Base-by-base conservation (phyloP, 1,140 invertebrate species). In the Rhagoletis pomonella region DNA sequence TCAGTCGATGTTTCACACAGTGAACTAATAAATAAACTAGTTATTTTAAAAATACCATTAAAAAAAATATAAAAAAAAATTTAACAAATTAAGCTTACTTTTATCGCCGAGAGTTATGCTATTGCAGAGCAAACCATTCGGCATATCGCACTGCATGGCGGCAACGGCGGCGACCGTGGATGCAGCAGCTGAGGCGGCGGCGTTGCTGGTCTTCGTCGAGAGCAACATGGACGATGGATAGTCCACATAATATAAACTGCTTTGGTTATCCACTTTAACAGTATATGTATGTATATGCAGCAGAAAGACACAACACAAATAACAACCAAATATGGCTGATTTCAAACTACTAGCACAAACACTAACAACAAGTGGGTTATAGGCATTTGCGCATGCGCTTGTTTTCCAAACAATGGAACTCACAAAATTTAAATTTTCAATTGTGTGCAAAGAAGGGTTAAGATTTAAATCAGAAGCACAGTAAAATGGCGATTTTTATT, bases 121-220 rank as follows among this genome's bases (percentile, higher is more conserved):
- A 59, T 87, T 87, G 69, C 87, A 86, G 47, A 89, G 29, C 29
- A 89, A 64, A 64, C 64, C 59, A 85, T 89, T 89, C n/a, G 77
- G 88, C 39, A 89, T 55, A 77, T 89, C 87, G 55, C 88, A 89
- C 87, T 89, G 88, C 88, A 89, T 89, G 64, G 59, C 42, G 85
- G 84, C 55, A 55, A 55, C 50, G 10, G 50, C 47, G 73, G 50
- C 64, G 64, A 67, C 64, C 39, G 64, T 67, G 17, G 85, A 42
- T 65, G 85, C 60, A 29, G 64, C 64, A 42, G 64, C 64, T 67
- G 64, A 67, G n/a, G 73, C 73, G n/a, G 73, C 73, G 50, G 42
- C 50, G 42, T 42, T 87, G n/a, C 47, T 73, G 17, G 65, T 73
- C 64, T 87, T 87, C 47, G 86, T 29, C 62, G 86, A 69, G 14